Evolutionary conservation across 2,113 vertebrate species (phyloP), one percentile per base, ranked within the genome.

Genomic region (Corydoras sp.): DNA sequence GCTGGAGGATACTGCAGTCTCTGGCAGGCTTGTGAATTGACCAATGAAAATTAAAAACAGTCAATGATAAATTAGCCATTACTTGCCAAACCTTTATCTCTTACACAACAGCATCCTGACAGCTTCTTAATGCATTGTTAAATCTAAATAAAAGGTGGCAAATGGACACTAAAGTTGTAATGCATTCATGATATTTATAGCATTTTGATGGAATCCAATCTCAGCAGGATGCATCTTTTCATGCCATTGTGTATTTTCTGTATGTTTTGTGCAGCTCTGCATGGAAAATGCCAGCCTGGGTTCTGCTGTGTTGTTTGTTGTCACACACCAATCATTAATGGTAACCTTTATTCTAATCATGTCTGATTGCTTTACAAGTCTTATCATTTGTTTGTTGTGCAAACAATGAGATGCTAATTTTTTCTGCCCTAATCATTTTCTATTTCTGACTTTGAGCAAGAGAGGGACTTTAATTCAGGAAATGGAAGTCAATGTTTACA

Each of bases 1-100:
- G 68, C 73, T 72, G 50, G 14, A 30, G 53, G 6, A 68, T 75
- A 72, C 72, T 69, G 69, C 65, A 69, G 72, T 73, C 70, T 72
- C 66, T 49, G 13, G 48, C 56, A 67, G 29, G 56, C 31, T 70
- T 14, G 14, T 29, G 53, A 68, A 15, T 60, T 32, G 48, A 29
- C 58, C 68, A 58, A 4, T 30, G 48, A 24, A 76, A 58, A 73
- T 66, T 73, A 76, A 73, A 73, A 8, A 4, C 30, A 69, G 49
- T 68, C 48, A 30, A 55, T 9, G 10, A 62, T 67, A 69, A 53
- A 56, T 72, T 55, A 48, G 58, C 58, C 24, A 10, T 66, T 73
- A 69, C 49, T 51, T 43, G 49, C 60, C 66, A 56, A 53, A 48
- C 67, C 24, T 12, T 58, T 56, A 68, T 79, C 66, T 72, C 35